Evolutionary conservation across 1,140 invertebrate species (phyloP).

Genomic region (Micrasema minimum): DNA sequence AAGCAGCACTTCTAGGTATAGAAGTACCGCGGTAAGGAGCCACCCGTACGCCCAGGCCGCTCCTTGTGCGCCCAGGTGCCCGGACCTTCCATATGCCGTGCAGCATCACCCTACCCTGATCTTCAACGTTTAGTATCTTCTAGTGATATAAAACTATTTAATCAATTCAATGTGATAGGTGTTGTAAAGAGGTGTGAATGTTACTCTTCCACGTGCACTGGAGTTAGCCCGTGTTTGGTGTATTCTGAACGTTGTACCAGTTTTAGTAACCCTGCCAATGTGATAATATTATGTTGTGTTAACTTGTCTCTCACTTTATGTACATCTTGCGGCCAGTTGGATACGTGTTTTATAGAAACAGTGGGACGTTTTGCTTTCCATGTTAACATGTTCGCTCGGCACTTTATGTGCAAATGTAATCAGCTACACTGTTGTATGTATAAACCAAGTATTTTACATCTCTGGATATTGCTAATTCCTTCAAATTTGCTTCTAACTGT

Average conservation of each 20-base stretch:
- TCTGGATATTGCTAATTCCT: background rate
- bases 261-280: background rate
- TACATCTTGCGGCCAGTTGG: constrained; percentile 1
- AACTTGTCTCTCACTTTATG: background rate
- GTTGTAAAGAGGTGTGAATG: constrained; percentile 31
- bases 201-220: constrained; percentile 7
- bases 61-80: constrained; percentile 34
- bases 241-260: no score
- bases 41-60: constrained; percentile 34
- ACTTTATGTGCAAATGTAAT: background rate
- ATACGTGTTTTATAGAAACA: background rate
- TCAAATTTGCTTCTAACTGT: no score
- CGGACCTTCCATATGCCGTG: constrained; percentile 10
- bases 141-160: constrained; percentile 28
- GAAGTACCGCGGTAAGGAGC: constrained; percentile 6
- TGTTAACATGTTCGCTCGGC: background rate
- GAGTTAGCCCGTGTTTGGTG: background rate
- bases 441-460: background rate
- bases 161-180: constrained; percentile 37
- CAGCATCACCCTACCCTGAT: constrained; percentile 41
- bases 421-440: background rate
- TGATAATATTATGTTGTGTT: constrained; percentile 17
- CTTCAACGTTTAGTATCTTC: constrained; percentile 32
- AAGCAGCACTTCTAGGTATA: constrained; percentile 1
- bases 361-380: constrained; percentile 11